phyloP scores from a whole-genome alignment of 2,797 vertebrate genomes.

The Stomatorhinus walkeri region DNA sequence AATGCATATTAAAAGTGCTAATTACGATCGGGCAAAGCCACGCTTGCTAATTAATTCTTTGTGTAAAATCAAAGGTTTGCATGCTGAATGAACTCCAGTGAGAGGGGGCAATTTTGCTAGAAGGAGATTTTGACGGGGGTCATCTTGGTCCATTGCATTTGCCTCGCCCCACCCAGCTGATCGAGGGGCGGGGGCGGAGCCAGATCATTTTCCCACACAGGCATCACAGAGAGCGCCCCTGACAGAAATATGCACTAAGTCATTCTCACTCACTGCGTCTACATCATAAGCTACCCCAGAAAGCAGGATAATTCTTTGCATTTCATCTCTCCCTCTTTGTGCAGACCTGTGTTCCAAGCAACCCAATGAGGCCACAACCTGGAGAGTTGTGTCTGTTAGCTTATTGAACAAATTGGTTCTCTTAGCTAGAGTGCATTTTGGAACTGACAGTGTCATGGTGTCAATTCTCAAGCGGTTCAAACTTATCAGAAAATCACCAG shows the following conservation, averaged over 20 bases:
- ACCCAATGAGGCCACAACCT: neutral
- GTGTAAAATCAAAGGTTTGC: neutral
- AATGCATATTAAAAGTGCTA: conserved; percentile 19
- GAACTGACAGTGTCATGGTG: neutral
- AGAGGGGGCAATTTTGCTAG: conserved; percentile 24
- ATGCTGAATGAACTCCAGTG: conserved; percentile 31
- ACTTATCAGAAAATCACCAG: neutral
- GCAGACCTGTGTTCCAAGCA: neutral
- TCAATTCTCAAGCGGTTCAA: neutral
- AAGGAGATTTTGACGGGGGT: conserved; percentile 12
- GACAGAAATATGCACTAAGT: neutral
- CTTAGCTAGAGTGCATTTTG: neutral
- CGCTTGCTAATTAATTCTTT: neutral
- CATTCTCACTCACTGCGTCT: neutral
- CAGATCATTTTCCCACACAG: neutral
- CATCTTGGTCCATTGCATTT: neutral
- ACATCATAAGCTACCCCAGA: neutral
- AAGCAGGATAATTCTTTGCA: neutral
- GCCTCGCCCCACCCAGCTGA: neutral
- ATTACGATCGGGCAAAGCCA: conserved; percentile 14
- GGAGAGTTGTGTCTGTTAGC: neutral
- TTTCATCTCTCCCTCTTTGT: neutral
- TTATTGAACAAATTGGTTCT: neutral
- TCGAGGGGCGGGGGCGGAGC: neutral
- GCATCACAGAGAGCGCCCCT: conserved; percentile 39